Percentiles rank a stretch among this genome's conserved stretches.
phyloP scores from a whole-genome alignment of 2,888 invertebrate genomes.

The Rugalucina vietnamica region DNA sequence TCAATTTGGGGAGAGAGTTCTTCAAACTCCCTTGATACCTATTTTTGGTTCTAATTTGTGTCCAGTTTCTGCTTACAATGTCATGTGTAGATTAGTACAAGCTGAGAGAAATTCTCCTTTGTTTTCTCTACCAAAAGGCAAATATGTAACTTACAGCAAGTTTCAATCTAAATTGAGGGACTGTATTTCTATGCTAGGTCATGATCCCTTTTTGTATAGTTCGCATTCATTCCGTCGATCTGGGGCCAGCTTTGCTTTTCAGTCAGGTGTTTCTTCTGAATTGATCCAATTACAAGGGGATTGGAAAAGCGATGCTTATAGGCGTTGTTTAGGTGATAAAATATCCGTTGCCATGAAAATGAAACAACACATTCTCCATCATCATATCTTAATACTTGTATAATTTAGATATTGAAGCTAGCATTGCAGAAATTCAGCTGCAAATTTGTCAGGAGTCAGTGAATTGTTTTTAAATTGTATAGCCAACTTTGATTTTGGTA shows the following conservation, averaged over 20 bases:
- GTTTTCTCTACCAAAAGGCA: constrained; percentile 6
- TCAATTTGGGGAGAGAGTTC: constrained; percentile 23
- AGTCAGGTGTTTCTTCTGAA: background rate
- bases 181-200: background rate
- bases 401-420: background rate
- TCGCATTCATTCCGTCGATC: background rate
- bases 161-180: constrained; percentile 11
- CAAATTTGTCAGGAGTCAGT: no score
- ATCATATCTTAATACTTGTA: background rate
- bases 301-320: background rate
- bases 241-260: background rate
- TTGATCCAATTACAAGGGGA: background rate
- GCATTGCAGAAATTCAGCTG: constrained; percentile 8
- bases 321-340: no score
- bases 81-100: background rate
- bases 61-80: constrained; percentile 23
- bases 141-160: background rate
- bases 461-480: no score
- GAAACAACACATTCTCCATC: constrained; percentile 1
- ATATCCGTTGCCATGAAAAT: no score
- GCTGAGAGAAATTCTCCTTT: background rate
- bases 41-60: constrained; percentile 13
- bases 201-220: background rate
- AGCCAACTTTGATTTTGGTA: no score
- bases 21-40: constrained; percentile 18